phyloP scores from a whole-genome alignment of 1,140 invertebrate genomes.

The Brachionus paranguensis region DNA sequence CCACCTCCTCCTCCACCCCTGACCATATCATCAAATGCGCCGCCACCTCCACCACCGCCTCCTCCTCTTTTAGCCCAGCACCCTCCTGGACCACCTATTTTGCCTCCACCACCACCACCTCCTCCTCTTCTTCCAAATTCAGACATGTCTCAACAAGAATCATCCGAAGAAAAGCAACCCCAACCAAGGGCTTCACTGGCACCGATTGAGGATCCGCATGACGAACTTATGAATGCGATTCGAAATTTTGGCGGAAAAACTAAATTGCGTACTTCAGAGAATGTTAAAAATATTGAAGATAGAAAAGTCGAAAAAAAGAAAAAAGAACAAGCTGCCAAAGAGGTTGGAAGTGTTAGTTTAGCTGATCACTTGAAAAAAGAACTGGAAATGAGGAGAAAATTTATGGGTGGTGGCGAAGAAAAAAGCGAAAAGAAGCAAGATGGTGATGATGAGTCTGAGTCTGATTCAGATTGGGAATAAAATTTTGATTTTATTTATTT shows the following conservation, averaged over 20 bases:
- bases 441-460: not conserved
- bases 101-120: not conserved
- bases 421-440: not conserved
- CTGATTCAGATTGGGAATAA: not conserved
- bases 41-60: constrained; percentile 17
- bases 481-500: not conserved
- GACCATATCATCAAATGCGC: not conserved
- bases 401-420: not conserved
- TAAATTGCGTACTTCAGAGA: not conserved
- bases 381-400: constrained; percentile 4
- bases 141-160: not conserved
- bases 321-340: constrained; percentile 32
- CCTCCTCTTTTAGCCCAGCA: not conserved
- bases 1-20: constrained; percentile 13
- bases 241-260: constrained; percentile 23
- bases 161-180: not conserved
- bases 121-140: not conserved
- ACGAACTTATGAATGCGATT: constrained; percentile 3
- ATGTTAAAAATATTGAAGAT: constrained; percentile 36
- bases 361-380: not conserved
- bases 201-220: not conserved
- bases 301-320: constrained; percentile 10
- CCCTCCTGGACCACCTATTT: not conserved
- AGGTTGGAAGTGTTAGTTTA: constrained; percentile 10
- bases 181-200: not conserved